Conservation (phyloP, 2,113 vertebrate genomes). For the Rhinichthys klamathensis region DNA sequence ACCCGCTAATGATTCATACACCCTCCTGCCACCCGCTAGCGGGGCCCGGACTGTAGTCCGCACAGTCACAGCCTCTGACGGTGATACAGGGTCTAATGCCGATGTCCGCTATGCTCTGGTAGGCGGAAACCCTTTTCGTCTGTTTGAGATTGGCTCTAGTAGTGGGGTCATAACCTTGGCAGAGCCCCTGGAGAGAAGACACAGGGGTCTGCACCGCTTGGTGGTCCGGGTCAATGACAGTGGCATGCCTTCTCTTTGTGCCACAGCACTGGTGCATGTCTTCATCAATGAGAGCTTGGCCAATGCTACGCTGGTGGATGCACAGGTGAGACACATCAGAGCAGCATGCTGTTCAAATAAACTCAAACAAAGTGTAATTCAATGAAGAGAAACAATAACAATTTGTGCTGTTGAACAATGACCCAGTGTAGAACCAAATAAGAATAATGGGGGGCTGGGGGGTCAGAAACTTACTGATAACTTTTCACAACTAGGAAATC, state of each 20-base stretch:
- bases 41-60: conserved; percentile 87
- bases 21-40: conserved; percentile 87
- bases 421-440: background rate
- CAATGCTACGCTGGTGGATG: conserved; percentile 89
- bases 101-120: conserved; percentile 89
- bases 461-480: conserved; percentile 32
- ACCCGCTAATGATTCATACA: conserved; percentile 90
- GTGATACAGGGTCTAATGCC: conserved; percentile 88
- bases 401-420: background rate
- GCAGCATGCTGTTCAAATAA: background rate
- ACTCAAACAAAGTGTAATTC: conserved; percentile 10
- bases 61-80: conserved; percentile 85
- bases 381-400: background rate
- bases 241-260: conserved; percentile 88
- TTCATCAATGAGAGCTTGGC: conserved; percentile 95
- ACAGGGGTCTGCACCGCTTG: conserved; percentile 91
- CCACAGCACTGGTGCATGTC: conserved; percentile 89
- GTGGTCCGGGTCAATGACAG: conserved; percentile 95
- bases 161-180: conserved; percentile 94
- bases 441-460: background rate
- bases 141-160: conserved; percentile 89
- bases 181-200: conserved; percentile 89
- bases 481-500: conserved; percentile 32
- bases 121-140: conserved; percentile 92
- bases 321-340: conserved; percentile 76